phyloP scores from a whole-genome alignment of 2,113 vertebrate species.

The Colaptes auratus region DNA sequence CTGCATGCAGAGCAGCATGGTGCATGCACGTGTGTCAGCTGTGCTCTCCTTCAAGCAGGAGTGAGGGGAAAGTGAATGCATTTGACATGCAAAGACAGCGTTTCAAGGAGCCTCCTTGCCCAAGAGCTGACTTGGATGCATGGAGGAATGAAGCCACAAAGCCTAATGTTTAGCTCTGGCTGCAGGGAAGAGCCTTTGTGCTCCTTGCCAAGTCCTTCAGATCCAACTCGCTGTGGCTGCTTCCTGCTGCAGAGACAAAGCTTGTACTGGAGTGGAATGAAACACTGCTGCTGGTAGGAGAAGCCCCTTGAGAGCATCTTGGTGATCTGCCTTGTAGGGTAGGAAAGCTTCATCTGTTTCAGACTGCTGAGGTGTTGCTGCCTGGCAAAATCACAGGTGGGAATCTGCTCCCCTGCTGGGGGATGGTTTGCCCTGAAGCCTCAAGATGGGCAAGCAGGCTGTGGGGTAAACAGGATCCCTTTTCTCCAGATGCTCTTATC shows the following conservation, averaged over 20 bases:
- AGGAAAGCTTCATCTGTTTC: not conserved
- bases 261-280: not conserved
- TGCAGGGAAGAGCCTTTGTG: slow-evolving; percentile 10
- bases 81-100: slow-evolving; percentile 12
- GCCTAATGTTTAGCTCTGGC: not conserved
- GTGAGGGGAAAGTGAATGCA: not conserved
- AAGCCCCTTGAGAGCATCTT: not conserved
- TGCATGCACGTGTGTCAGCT: not conserved
- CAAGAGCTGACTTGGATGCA: not conserved
- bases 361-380: not conserved
- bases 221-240: not conserved
- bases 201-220: slow-evolving; percentile 20
- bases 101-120: not conserved
- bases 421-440: not conserved
- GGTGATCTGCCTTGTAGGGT: not conserved
- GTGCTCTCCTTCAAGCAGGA: not conserved
- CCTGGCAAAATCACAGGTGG: not conserved
- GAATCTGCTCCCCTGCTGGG: not conserved
- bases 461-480: not conserved
- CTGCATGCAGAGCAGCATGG: not conserved
- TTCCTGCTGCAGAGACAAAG: not conserved
- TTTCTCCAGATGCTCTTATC: not conserved
- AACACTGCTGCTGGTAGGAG: not conserved
- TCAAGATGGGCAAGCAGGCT: not conserved
- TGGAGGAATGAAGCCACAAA: slow-evolving; percentile 6